Conservation (phyloP, 1,140 invertebrate species). For the Palaemon carinicauda region DNA sequence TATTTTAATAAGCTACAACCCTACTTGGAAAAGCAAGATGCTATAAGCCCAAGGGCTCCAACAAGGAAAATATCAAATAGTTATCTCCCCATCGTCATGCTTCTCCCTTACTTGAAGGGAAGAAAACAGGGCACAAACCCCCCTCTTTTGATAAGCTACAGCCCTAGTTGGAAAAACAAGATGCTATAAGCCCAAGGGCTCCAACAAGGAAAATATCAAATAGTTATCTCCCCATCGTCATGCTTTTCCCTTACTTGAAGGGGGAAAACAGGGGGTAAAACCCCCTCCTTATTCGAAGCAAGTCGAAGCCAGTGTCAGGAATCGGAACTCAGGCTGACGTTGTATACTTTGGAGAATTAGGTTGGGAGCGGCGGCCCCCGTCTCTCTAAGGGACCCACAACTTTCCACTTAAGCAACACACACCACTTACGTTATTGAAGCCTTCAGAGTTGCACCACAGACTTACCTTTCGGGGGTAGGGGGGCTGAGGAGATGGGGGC, state of each 20-base stretch:
- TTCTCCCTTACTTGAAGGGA: neutral
- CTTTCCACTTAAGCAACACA: conserved; percentile 56
- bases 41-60: no score
- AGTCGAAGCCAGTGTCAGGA: conserved; percentile 24
- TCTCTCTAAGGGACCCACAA: conserved; percentile 53
- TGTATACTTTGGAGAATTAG: conserved; percentile 57
- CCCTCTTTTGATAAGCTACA: no score
- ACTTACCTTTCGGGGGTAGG: conserved; percentile 25
- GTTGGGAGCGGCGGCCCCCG: conserved; percentile 51
- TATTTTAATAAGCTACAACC: no score
- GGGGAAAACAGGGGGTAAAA: neutral
- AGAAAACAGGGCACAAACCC: neutral
- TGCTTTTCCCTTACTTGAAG: neutral
- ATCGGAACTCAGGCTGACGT: conserved; percentile 40
- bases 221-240: no score
- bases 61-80: no score
- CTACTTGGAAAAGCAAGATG: no score
- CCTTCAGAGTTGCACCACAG: conserved; percentile 47
- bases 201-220: no score
- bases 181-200: no score
- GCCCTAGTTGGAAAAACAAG: no score
- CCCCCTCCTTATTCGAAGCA: neutral
- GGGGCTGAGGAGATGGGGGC: neutral
- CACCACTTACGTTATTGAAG: conserved; percentile 55
- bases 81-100: no score